phyloP scores from a whole-genome alignment of 2,888 invertebrate species.

The Siphonodentalium dalli region DNA sequence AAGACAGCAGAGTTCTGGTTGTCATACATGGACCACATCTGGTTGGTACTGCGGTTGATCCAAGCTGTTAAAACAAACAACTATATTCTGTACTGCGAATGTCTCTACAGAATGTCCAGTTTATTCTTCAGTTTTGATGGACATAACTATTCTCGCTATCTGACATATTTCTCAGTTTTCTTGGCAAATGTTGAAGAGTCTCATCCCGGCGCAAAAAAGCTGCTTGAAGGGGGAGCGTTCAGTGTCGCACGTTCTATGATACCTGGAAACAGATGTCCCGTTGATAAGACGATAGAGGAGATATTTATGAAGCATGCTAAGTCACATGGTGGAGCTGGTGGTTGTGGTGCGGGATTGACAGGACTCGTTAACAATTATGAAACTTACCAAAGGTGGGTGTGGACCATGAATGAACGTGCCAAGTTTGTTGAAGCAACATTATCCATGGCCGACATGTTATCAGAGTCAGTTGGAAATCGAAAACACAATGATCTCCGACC shows the following conservation, averaged over 20 bases:
- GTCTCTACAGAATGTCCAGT: background rate
- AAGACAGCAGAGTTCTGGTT: slow-evolving; percentile 7
- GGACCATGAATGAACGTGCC: background rate
- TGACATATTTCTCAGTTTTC: slow-evolving; percentile 1
- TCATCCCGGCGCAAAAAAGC: background rate
- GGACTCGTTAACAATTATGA: slow-evolving; percentile 1
- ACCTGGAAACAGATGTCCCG: slow-evolving; percentile 10
- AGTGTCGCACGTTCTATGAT: slow-evolving; percentile 7
- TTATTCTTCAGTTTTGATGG: slow-evolving; percentile 11
- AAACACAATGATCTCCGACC: slow-evolving; percentile 12
- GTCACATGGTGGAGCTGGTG: slow-evolving; percentile 17
- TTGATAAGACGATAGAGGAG: slow-evolving; percentile 27
- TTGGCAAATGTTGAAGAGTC: background rate
- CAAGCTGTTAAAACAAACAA: slow-evolving; percentile 6
- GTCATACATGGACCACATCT: slow-evolving; percentile 9
- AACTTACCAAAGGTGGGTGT: background rate
- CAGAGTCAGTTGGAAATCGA: background rate
- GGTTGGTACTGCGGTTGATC: background rate
- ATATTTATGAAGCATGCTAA: slow-evolving; percentile 23
- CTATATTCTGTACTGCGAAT: background rate
- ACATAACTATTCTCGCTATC: slow-evolving; percentile 15
- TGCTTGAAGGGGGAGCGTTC: slow-evolving; percentile 6
- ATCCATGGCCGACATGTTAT: background rate
- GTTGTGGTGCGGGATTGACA: slow-evolving; percentile 6
- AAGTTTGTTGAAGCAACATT: background rate